phyloP scores from a whole-genome alignment of 2,797 vertebrate genomes.

The Ciconia nigra region DNA sequence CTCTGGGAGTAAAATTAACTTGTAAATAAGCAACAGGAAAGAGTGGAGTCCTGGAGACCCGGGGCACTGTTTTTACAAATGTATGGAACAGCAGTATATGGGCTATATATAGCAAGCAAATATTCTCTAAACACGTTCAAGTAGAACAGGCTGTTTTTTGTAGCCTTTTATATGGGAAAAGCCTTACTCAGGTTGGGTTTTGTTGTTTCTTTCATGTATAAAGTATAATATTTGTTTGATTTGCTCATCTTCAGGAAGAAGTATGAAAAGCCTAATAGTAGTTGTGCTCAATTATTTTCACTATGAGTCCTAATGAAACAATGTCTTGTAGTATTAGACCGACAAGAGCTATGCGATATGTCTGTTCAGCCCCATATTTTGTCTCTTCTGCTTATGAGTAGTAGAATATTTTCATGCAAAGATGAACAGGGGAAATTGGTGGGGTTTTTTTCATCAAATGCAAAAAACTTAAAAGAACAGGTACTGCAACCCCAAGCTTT shows the following conservation, averaged over 20 bases:
- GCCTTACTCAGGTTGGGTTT: background rate
- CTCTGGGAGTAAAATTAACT: background rate
- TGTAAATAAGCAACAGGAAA: background rate
- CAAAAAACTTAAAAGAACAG: slow-evolving; percentile 19
- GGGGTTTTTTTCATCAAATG: background rate
- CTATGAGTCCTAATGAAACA: background rate
- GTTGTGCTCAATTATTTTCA: background rate
- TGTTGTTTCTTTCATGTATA: background rate
- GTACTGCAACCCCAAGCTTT: background rate
- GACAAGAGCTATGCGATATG: background rate
- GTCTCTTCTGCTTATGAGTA: slow-evolving; percentile 45
- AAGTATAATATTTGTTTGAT: background rate
- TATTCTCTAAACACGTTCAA: background rate
- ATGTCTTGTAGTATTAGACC: slow-evolving; percentile 2
- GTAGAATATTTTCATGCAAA: slow-evolving; percentile 31
- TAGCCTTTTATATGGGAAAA: background rate
- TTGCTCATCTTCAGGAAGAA: background rate
- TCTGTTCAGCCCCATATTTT: slow-evolving; percentile 17
- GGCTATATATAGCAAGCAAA: background rate
- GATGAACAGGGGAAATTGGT: background rate
- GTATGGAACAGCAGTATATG: background rate
- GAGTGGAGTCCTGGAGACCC: background rate
- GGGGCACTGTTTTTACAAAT: background rate
- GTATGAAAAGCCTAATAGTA: background rate
- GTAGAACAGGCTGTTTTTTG: background rate